Conservation (phyloP, 2,797 vertebrate species). For the Protosalanx chinensis region DNA sequence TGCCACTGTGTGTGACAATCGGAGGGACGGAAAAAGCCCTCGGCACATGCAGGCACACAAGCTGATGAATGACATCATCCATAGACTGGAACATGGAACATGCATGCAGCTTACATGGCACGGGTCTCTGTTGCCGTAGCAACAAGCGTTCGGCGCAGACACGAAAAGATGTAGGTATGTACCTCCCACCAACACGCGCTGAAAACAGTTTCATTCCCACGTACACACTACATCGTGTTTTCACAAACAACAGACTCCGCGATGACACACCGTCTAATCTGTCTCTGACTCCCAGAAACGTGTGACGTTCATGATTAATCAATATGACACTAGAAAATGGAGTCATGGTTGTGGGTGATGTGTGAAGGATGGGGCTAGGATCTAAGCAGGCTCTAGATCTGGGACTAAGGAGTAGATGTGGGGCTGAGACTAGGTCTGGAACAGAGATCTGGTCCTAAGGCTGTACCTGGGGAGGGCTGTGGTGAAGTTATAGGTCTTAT, state of each 20-base stretch:
- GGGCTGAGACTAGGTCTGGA: no score
- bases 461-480: no score
- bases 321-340: background rate
- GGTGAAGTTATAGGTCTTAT: no score
- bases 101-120: background rate
- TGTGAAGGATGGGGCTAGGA: no score
- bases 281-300: background rate
- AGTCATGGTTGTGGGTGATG: background rate
- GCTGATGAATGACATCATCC: background rate
- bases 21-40: background rate
- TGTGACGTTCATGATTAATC: background rate
- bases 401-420: no score
- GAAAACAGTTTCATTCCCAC: background rate
- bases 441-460: no score
- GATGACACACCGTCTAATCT: background rate
- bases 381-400: no score
- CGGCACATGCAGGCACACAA: background rate
- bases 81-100: no score
- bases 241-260: background rate
- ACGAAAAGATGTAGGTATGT: background rate
- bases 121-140: background rate
- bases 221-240: background rate
- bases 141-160: background rate
- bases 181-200: background rate
- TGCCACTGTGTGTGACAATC: conserved; percentile 8